Evolutionary conservation across 2,888 invertebrate species (phyloP), one percentile per base, ranked within the genome.

Genomic region (Pardosa pseudoannulata): DNA sequence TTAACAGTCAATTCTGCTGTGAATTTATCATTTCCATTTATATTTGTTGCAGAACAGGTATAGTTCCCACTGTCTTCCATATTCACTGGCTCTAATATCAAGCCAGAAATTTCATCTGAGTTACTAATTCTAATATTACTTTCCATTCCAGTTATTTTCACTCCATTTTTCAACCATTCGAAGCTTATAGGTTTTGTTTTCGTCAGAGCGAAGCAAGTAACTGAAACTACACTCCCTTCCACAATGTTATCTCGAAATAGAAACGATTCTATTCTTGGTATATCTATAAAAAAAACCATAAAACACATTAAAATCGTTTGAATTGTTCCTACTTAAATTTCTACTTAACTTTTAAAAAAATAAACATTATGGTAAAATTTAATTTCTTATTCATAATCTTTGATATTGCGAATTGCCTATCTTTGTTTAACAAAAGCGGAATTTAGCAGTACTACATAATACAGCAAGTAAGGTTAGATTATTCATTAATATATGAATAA

Each of bases 41-140:
- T 6, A 76, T 80, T 88, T n/a, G 56, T 74, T n/a, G 73, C 89
- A 0, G 76, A 74, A 31, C 89, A 89, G 0, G 88, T 89, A 36
- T 89, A 89, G 32, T 89, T 89, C 19, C 88, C 89, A 70, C 81
- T 79, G 79, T 75, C 78, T 2, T 64, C 28, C 9, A 56, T 13
- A 32, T 23, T 65, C 23, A 88, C 86, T 3, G 41, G 39, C 11
- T 81, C 65, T 31, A 88, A 28, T 3, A 87, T 82, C 19, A 88
- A 41, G 28, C 70, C 13, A 1, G 81, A 81, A 70, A 70, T 75
- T 23, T 67, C 83, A 3, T 23, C 70, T 16, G 70, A 62, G 31
- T 74, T 27, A 71, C 76, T 71, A n/a, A 88, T 83, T 23, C 72
- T 31, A 19, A 88, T 19, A 23, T 73, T 79, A 19, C 32, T 62